Base-by-base conservation (phyloP, 2,888 invertebrate genomes). In the Trichopoda pennipes region DNA sequence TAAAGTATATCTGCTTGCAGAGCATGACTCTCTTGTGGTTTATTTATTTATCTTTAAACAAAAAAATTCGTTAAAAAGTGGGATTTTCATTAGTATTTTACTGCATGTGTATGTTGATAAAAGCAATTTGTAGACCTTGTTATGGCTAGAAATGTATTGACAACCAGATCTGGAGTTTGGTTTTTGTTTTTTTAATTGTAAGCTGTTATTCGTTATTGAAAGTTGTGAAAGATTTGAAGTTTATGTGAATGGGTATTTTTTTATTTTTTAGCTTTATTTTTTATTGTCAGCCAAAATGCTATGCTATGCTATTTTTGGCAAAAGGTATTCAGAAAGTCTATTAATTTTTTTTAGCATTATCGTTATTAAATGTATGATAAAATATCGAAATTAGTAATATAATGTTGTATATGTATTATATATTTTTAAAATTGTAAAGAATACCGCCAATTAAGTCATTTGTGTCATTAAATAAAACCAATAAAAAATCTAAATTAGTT, bases 201-300 rank as follows among this genome's bases (percentile, higher is more conserved):
- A 79, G 68, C 68, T 73, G 73, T 60, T 51, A 68, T 79, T 79
- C 49, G 35, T 79, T 63, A 73, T 55, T 44, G n/a, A 61, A 73
- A 72, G 1, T 44, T 73, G 23, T 47, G 44, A 14, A 74, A 21
- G 21, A 23, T 56, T 60, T 64, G 49, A 69, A 80, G 32, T 69
- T 69, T 64, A 49, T 55, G 44, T 60, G 60, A 56, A 47, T 79
- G 35, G 55, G 53, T 63, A 49, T 7, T 35, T 70, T 42, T 53
- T 1, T 8, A 28, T 28, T 28, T 53, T 21, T n/a, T n/a, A n/a
- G n/a, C n/a, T 21, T 60, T 14, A 35, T 1, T 21, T 51, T 51
- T 23, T 53, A 10, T 53, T 73, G 72, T 10, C 47, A 53, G n/a
- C 53, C 42, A 44, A 69, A 68, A n/a, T 32, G 35, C 23, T 60